phyloP scores from a whole-genome alignment of 2,797 vertebrate species.

The Ataeniobius toweri region DNA sequence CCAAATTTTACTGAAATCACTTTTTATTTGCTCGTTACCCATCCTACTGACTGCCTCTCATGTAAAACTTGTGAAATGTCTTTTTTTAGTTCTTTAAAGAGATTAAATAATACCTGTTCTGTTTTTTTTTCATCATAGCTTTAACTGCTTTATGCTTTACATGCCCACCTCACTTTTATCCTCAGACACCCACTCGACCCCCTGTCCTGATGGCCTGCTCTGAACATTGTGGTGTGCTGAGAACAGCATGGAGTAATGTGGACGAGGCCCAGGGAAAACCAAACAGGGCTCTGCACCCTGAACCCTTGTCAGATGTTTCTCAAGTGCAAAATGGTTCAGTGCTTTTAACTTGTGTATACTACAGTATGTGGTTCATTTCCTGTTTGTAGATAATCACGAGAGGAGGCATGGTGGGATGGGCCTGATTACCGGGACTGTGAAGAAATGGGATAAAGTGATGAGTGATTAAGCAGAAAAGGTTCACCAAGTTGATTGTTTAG shows the following conservation, averaged over 20 bases:
- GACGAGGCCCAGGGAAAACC: constrained; percentile 67
- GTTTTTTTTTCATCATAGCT: constrained; percentile 58
- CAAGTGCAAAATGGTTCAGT: constrained; percentile 75
- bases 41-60: constrained; percentile 59
- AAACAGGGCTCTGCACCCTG: constrained; percentile 46
- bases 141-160: constrained; percentile 73
- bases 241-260: constrained; percentile 83
- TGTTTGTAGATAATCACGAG: constrained; percentile 70
- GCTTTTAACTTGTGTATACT: constrained; percentile 75
- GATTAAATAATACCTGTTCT: constrained; percentile 49
- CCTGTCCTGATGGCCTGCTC: constrained; percentile 62
- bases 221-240: constrained; percentile 83
- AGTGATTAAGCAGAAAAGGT: constrained; percentile 34
- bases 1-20: constrained; percentile 44
- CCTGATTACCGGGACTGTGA: constrained; percentile 44
- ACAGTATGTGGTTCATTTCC: constrained; percentile 64
- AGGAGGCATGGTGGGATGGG: constrained; percentile 65
- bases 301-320: constrained; percentile 68
- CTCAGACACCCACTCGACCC: constrained; percentile 40
- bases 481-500: constrained; percentile 62
- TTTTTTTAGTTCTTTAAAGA: constrained; percentile 54
- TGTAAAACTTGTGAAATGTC: constrained; percentile 56
- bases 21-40: constrained; percentile 34
- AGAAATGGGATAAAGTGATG: constrained; percentile 45
- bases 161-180: constrained; percentile 45